phyloP scores from a whole-genome alignment of 1,140 invertebrate genomes.

The Scaptodrosophila lebanonensis region DNA sequence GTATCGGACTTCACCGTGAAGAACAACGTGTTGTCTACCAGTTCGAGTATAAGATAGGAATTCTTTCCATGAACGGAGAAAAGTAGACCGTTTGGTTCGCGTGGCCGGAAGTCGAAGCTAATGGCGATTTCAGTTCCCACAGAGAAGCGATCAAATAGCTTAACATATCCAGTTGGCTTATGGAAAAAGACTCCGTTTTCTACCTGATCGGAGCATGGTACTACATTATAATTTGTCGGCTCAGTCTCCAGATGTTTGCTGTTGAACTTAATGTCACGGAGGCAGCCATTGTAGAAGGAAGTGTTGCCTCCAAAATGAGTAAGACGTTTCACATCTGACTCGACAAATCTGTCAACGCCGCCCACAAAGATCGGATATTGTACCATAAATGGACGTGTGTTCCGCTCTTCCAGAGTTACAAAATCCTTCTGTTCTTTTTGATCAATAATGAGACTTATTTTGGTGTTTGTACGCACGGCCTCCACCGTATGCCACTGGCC shows the following conservation, averaged over 20 bases:
- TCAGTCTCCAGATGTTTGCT: constrained; percentile 82
- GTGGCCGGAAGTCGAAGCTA: constrained; percentile 91
- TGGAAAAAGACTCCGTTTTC: constrained; percentile 95
- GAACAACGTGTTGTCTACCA: constrained; percentile 89
- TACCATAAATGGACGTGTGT: constrained; percentile 80
- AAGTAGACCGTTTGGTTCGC: constrained; percentile 88
- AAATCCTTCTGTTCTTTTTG: constrained; percentile 78
- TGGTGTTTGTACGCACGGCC: constrained; percentile 79
- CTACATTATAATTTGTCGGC: constrained; percentile 79
- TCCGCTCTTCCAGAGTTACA: constrained; percentile 78
- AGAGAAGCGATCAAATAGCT: constrained; percentile 83
- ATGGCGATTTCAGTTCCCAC: constrained; percentile 89
- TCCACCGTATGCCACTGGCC: constrained; percentile 90
- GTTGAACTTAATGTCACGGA: constrained; percentile 88
- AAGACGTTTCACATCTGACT: constrained; percentile 39
- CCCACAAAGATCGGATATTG: constrained; percentile 88
- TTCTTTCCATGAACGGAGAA: constrained; percentile 88
- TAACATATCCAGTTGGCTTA: constrained; percentile 78
- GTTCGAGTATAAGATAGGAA: constrained; percentile 91
- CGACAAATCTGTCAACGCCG: constrained; percentile 79
- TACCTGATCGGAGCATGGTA: constrained; percentile 88
- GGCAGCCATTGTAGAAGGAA: constrained; percentile 89
- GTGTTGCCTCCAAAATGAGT: constrained; percentile 31
- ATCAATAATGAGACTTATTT: constrained; percentile 81
- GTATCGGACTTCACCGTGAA: constrained; percentile 91